Evolutionary conservation across 2,888 invertebrate genomes (phyloP).

Genomic region (Micoletzkya japonica): DNA sequence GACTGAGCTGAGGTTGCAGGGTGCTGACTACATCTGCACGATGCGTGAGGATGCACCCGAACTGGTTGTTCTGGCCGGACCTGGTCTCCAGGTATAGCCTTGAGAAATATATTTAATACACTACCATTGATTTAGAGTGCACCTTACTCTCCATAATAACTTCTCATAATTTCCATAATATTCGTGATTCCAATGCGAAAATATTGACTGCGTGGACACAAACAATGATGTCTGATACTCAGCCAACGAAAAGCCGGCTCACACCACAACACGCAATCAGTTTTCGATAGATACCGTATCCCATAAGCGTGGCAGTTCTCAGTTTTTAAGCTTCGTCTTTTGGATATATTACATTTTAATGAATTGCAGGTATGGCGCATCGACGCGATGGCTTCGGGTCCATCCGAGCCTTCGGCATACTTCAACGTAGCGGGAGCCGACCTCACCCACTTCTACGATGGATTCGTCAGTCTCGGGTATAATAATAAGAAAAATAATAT

Average conservation of each 20-base stretch:
- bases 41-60: slow-evolving; percentile 61
- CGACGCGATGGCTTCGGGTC: slow-evolving; percentile 41
- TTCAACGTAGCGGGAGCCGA: slow-evolving; percentile 58
- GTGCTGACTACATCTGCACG: slow-evolving; percentile 56
- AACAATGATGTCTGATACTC: too few species aligned
- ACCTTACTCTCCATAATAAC: too few species aligned
- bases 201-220: too few species aligned
- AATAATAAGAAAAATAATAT: too few species aligned
- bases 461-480: slow-evolving; percentile 56
- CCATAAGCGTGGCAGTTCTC: too few species aligned
- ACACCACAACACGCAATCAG: too few species aligned
- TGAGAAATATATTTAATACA: too few species aligned
- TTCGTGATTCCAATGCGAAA: too few species aligned
- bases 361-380: slow-evolving; percentile 42
- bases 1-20: slow-evolving; percentile 25
- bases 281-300: too few species aligned
- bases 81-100: slow-evolving; percentile 48
- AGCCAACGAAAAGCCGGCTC: too few species aligned
- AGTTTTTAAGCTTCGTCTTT: not conserved
- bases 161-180: too few species aligned
- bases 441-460: slow-evolving; percentile 60
- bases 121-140: too few species aligned
- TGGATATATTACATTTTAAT: not conserved
- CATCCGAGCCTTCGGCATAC: slow-evolving; percentile 46
- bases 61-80: slow-evolving; percentile 57